phyloP scores from a whole-genome alignment of 2,888 invertebrate species.

The Perithous albicinctus region DNA sequence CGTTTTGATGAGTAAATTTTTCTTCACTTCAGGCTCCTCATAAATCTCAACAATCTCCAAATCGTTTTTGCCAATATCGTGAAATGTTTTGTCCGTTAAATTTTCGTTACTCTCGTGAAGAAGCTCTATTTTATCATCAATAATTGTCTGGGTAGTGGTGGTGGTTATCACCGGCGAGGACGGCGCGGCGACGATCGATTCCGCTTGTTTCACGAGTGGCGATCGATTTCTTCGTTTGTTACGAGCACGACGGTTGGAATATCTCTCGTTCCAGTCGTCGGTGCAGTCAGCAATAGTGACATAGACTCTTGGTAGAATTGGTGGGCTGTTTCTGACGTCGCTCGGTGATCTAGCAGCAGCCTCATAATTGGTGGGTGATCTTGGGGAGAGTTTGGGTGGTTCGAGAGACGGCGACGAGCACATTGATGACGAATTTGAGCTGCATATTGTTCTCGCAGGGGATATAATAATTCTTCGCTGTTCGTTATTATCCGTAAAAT shows the following conservation, averaged over 20 bases:
- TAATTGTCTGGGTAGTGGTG: background rate
- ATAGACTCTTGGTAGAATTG: constrained; percentile 73
- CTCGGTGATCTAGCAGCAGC: constrained; percentile 55
- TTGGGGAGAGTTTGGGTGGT: constrained; percentile 77
- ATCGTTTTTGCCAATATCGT: constrained; percentile 34
- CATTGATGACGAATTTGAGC: constrained; percentile 46
- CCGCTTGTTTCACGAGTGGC: background rate
- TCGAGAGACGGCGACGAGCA: constrained; percentile 70
- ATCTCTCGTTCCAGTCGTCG: constrained; percentile 43
- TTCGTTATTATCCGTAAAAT: background rate
- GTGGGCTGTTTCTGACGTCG: constrained; percentile 73
- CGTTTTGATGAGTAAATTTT: background rate
- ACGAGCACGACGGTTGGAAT: background rate
- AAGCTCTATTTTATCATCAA: constrained; percentile 9
- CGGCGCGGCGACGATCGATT: constrained; percentile 8
- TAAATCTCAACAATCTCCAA: constrained; percentile 37
- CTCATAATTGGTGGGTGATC: constrained; percentile 65
- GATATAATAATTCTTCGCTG: constrained; percentile 14
- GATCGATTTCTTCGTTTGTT: background rate
- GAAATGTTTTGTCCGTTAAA: background rate
- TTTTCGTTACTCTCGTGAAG: background rate
- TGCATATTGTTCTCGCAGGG: background rate
- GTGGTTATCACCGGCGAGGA: constrained; percentile 2
- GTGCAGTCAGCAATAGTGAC: constrained; percentile 63
- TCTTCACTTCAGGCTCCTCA: constrained; percentile 17